These are phyloP conservation scores for Stylophora pistillata DNA, from an alignment of 64 coral and sea anemone species.

Conservation along the genomic window DNA sequence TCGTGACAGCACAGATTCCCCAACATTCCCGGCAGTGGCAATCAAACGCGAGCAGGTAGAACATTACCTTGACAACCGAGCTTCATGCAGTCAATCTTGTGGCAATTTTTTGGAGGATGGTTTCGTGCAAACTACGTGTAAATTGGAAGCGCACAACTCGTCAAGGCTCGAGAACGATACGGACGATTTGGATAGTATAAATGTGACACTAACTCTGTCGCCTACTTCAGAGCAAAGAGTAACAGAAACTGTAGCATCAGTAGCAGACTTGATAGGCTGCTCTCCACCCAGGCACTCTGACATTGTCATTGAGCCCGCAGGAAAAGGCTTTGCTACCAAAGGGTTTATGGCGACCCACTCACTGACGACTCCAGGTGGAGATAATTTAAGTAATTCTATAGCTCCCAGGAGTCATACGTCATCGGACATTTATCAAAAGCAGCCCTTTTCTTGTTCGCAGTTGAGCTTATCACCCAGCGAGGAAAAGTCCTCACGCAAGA, in stretches of 20 bases:
- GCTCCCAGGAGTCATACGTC: conserved; percentile 30
- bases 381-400: conserved; percentile 13
- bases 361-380: not conserved
- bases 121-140: conserved; percentile 44
- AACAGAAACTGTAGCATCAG: conserved; percentile 90
- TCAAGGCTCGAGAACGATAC: conserved; percentile 48
- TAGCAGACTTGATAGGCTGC: conserved; percentile 89
- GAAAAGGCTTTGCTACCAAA: conserved; percentile 53
- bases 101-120: not conserved
- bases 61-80: conserved; percentile 53
- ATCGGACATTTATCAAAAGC: conserved; percentile 53
- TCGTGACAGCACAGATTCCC: conserved; percentile 69
- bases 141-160: not conserved
- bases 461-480: conserved; percentile 49
- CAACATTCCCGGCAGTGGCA: conserved; percentile 64
- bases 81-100: conserved; percentile 44
- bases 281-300: conserved; percentile 87
- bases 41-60: conserved; percentile 80
- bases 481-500: conserved; percentile 45
- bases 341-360: not conserved
- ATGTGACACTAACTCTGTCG: conserved; percentile 91
- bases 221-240: conserved; percentile 91
- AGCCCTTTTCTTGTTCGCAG: conserved; percentile 63
- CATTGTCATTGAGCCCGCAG: conserved; percentile 88
- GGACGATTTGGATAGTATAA: conserved; percentile 90